Percentiles rank a stretch among this genome's conserved stretches.
These are phyloP conservation scores for Lucifuga dentata DNA, from an alignment of 2,113 vertebrate genomes.

Conservation along the genomic window DNA sequence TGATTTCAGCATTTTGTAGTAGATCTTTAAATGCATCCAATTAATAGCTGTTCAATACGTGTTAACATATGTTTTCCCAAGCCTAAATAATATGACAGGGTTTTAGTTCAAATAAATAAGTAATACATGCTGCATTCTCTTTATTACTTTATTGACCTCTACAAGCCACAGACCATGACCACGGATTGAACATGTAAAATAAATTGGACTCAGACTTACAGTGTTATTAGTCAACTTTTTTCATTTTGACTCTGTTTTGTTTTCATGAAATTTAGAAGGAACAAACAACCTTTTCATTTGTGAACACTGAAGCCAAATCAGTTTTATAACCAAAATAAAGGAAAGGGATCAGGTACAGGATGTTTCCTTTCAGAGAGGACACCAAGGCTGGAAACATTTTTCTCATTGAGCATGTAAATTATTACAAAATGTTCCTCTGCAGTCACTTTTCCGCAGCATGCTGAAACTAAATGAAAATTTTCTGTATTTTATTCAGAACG, in stretches of 20 bases:
- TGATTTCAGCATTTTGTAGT: constrained; percentile 1
- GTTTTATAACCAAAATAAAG: constrained; percentile 43
- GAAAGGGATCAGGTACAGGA: constrained; percentile 55
- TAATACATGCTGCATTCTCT: too few species aligned
- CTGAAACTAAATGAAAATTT: constrained; percentile 40
- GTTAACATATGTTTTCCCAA: not conserved
- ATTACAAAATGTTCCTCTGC: constrained; percentile 58
- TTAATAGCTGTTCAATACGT: too few species aligned
- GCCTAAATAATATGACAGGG: too few species aligned
- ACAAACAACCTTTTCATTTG: constrained; percentile 50
- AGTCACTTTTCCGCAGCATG: constrained; percentile 52
- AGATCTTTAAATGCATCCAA: constrained; percentile 16
- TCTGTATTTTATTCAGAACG: constrained; percentile 30
- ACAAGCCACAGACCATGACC: too few species aligned
- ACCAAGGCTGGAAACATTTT: constrained; percentile 48
- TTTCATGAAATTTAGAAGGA: constrained; percentile 44
- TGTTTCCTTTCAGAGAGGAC: constrained; percentile 40
- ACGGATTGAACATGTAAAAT: constrained; percentile 36
- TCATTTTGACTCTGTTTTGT: constrained; percentile 45
- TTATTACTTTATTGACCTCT: too few species aligned
- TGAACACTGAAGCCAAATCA: constrained; percentile 43
- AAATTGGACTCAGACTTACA: constrained; percentile 16
- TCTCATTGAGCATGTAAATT: constrained; percentile 60
- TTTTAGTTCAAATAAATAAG: too few species aligned
- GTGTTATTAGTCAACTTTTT: constrained; percentile 44